Evolutionary conservation across 2,797 vertebrate genomes (phyloP), one percentile per base, ranked within the genome.

Genomic region (Luscinia megarhynchos): DNA sequence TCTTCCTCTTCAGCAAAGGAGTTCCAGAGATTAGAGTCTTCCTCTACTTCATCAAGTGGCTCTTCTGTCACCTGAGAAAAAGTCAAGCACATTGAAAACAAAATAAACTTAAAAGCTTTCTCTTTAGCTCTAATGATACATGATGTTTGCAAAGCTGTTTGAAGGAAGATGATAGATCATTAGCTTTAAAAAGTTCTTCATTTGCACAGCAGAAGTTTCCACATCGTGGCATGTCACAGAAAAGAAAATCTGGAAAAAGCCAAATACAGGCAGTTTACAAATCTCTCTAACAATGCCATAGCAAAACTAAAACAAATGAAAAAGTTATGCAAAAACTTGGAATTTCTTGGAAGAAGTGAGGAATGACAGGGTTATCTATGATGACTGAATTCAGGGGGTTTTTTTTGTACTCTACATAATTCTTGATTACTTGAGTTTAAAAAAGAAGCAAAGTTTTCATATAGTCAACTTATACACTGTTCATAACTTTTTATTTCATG

Each of bases 21-120:
- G 27, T 98, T 98, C 99, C 99, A 99, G 61, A 99, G 98, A 96
- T 98, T 98, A 34, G 97, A 94, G 36, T 99, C 98, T 70, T 98
- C 97, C 46, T 98, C 98, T 6, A 89, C 88, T 57, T 98, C 98
- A 85, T 98, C 98, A 22, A 98, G 97, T 89, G 98, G 99, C 64
- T 99, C 99, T 38, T 99, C 99, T 5, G 99, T 99, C 95, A 99
- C 99, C 99, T 99, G 68, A 83, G 30, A 89, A 64, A 81, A 72
- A 89, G 45, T 70, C n/a, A 76, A 50, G 29, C 38, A 54, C 27
- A 45, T 34, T 59, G 41, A 81, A 95, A 82, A 67, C 10, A 80
- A 9, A 66, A 48, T 29, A 85, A 91, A 64, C 32, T 22, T 54
- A 12, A 75, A 93, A 88, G 45, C 14, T 88, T 91, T 87, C 45